Base-by-base conservation (phyloP, 2,113 vertebrate species). In the Calidris pugnax region DNA sequence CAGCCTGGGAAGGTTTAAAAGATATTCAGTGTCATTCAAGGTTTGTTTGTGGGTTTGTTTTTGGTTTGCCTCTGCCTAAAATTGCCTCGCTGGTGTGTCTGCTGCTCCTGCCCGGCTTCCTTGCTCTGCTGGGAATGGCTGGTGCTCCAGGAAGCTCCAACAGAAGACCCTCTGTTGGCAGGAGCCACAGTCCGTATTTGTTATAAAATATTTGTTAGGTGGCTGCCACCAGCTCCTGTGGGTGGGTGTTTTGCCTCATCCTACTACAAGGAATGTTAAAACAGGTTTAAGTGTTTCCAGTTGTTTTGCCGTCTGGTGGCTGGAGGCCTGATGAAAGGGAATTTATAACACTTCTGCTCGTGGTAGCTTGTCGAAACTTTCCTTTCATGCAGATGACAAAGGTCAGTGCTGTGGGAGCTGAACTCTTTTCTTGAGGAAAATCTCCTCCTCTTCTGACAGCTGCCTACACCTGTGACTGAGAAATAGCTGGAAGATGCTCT, bases 281-380 rank as follows among this genome's bases (percentile, higher is more conserved):
- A 55, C 80, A 93, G 73, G 85, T 75, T 82, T 87, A 89, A 96
- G 81, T 67, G 73, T 89, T 97, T 94, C 80, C 95, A 92, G 77
- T 93, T 95, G 94, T 84, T 90, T 50, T 12, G 0, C 57, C 51
- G 68, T n/a, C 76, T 93, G 14, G 75, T 78, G 80, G 51, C 48
- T 78, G 68, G 80, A 95, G 83, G 80, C 74, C 80, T 79, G 77
- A 91, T 82, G 94, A 96, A 95, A 95, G 89, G 62, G 78, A 62
- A 76, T 92, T 87, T 93, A 66, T 91, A 91, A 89, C 62, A 64
- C 69, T 95, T 96, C 53, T 2, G 21, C 64, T 89, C 81, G 80
- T 30, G 69, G 92, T 69, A 91, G 86, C 77, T 82, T 85, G 69
- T 89, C 4, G 26, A 92, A 90, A 68, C 37, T 85, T 90, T 50